Evolutionary conservation across 2,113 vertebrate genomes (phyloP).

Genomic region (Holacanthus passer): DNA sequence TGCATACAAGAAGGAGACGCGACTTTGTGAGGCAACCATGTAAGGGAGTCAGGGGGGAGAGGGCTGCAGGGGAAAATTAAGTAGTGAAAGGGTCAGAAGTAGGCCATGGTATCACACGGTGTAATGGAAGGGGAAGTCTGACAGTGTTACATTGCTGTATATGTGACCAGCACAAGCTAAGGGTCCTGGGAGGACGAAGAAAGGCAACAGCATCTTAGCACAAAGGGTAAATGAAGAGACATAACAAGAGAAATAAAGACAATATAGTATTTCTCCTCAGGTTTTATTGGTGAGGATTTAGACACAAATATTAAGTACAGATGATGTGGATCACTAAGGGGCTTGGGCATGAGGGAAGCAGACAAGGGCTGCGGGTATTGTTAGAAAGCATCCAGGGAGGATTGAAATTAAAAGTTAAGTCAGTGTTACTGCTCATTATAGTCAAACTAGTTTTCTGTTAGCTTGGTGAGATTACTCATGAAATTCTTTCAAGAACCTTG

Average conservation of each 20-base stretch:
- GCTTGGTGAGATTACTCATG: conserved; percentile 2
- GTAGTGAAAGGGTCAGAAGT: conserved; percentile 21
- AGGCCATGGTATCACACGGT: not conserved
- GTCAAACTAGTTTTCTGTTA: conserved; percentile 22
- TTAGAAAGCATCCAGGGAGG: conserved; percentile 6
- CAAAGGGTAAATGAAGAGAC: not conserved
- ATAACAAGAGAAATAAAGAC: not conserved
- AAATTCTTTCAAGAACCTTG: conserved; percentile 10
- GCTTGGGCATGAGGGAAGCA: conserved; percentile 12
- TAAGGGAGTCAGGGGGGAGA: conserved; percentile 49
- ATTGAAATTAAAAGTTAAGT: conserved; percentile 68
- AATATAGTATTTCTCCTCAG: not conserved
- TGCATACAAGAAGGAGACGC: conserved; percentile 86
- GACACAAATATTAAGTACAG: not conserved
- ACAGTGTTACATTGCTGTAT: conserved; percentile 21
- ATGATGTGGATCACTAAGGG: conserved; percentile 2
- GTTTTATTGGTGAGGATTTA: not conserved
- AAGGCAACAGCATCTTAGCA: not conserved
- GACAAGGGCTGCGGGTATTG: not conserved
- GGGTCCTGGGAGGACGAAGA: conserved; percentile 8
- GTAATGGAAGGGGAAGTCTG: conserved; percentile 22
- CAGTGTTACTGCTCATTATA: conserved; percentile 91
- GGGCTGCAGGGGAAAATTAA: conserved; percentile 31
- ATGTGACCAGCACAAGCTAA: conserved; percentile 43
- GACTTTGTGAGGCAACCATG: conserved; percentile 81